Percentiles rank a stretch among this genome's conserved stretches.
Conservation (phyloP, 35 echinoderm and acorn worm genomes). For the Acanthaster planci region DNA sequence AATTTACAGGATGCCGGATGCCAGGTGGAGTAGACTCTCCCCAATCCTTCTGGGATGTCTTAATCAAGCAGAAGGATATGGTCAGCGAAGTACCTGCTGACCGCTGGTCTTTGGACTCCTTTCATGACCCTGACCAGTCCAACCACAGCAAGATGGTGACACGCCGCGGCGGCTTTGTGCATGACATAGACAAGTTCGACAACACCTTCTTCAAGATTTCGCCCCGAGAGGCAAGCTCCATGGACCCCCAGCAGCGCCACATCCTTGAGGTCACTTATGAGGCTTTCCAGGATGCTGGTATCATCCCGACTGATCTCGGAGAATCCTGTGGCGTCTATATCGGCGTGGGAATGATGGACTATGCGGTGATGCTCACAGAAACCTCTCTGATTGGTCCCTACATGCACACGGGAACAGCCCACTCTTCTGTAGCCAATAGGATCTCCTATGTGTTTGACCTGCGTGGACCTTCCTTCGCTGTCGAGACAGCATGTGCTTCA, state of each 20-base stretch:
- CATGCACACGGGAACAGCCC: constrained; percentile 82
- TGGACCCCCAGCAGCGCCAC: constrained; percentile 87
- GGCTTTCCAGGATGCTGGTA: constrained; percentile 91
- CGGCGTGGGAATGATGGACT: constrained; percentile 96
- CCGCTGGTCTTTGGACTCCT: constrained; percentile 74
- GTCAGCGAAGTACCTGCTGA: constrained; percentile 76
- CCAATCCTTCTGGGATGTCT: constrained; percentile 75
- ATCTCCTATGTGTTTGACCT: constrained; percentile 93
- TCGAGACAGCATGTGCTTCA: constrained; percentile 89
- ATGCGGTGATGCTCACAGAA: constrained; percentile 72
- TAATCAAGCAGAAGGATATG: constrained; percentile 65
- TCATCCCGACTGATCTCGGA: constrained; percentile 55
- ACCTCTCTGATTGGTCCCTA: constrained; percentile 72
- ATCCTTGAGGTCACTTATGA: constrained; percentile 87
- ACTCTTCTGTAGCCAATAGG: constrained; percentile 84
- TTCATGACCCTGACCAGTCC: constrained; percentile 82
- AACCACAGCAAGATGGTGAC: constrained; percentile 88
- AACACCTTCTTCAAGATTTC: constrained; percentile 92
- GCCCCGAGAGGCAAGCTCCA: constrained; percentile 75
- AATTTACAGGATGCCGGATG: constrained; percentile 25
- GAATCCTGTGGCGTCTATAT: constrained; percentile 86
- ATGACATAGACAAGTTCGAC: constrained; percentile 78
- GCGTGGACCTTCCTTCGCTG: constrained; percentile 71
- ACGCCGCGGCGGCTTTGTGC: constrained; percentile 65
- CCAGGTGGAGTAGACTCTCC: constrained; percentile 68